These are phyloP conservation scores for Temnothorax longispinosus DNA, from an alignment of 1,140 invertebrate species.

Conservation along the genomic window DNA sequence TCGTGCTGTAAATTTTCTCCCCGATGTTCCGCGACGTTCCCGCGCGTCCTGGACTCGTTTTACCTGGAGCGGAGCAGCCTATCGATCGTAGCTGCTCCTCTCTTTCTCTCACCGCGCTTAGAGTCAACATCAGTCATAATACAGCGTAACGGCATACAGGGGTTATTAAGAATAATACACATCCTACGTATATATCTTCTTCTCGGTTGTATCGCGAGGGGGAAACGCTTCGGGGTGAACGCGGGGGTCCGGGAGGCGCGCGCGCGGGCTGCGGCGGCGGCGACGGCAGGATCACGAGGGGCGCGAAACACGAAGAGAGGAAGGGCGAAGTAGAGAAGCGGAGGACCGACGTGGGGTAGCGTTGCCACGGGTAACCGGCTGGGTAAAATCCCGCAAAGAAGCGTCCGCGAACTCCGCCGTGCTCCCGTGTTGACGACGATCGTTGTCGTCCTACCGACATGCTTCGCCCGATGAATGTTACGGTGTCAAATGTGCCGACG, in stretches of 20 bases:
- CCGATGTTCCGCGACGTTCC: background rate
- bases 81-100: slow-evolving; percentile 81
- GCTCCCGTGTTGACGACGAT: slow-evolving; percentile 60
- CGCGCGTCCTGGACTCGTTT: slow-evolving; percentile 32
- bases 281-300: slow-evolving; percentile 41
- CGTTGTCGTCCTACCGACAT: slow-evolving; percentile 81
- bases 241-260: slow-evolving; percentile 42
- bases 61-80: slow-evolving; percentile 73
- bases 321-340: slow-evolving; percentile 17
- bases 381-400: slow-evolving; percentile 85
- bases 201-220: slow-evolving; percentile 59
- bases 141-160: slow-evolving; percentile 82
- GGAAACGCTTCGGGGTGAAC: slow-evolving; percentile 33
- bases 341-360: slow-evolving; percentile 63
- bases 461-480: slow-evolving; percentile 72
- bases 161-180: slow-evolving; percentile 87
- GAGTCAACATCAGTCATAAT: slow-evolving; percentile 86
- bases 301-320: slow-evolving; percentile 45
- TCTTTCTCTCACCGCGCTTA: slow-evolving; percentile 76
- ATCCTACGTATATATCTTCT: slow-evolving; percentile 81
- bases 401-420: slow-evolving; percentile 68
- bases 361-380: slow-evolving; percentile 85
- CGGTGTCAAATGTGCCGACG: slow-evolving; percentile 1
- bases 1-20: background rate
- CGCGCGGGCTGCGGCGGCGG: background rate